Conservation (phyloP, 2,113 vertebrate genomes). For the Megaceryle maxima region DNA sequence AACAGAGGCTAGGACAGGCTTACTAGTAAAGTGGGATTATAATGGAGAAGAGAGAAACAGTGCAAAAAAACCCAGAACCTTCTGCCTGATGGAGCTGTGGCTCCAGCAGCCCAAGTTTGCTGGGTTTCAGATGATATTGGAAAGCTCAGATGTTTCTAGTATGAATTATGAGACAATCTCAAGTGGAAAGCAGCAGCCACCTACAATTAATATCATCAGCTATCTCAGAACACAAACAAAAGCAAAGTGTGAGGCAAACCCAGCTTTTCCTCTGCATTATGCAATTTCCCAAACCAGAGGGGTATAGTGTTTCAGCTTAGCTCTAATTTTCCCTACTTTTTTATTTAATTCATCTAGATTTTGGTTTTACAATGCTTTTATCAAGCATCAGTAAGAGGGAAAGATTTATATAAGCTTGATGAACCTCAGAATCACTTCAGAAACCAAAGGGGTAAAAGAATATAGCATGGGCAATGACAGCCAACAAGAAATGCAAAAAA, state of each 20-base stretch:
- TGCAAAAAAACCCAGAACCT: not conserved
- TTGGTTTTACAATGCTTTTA: not conserved
- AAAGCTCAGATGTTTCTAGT: not conserved
- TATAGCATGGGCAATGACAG: not conserved
- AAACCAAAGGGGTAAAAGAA: not conserved
- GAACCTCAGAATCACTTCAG: not conserved
- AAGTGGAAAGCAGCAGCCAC: not conserved
- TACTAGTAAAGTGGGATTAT: not conserved
- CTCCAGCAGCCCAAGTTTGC: not conserved
- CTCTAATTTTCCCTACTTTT: not conserved
- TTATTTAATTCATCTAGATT: not conserved
- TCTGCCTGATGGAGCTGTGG: not conserved
- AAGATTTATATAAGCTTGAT: not conserved
- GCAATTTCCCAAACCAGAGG: not conserved
- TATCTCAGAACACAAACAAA: not conserved
- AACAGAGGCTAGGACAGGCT: not conserved
- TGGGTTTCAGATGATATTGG: not conserved
- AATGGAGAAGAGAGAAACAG: not conserved
- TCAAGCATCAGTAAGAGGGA: not conserved
- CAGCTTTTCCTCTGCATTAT: not conserved
- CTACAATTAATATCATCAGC: not conserved
- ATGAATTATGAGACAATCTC: not conserved
- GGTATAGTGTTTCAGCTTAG: not conserved
- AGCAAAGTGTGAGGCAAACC: not conserved
- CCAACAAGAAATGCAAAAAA: not conserved